Evolutionary conservation across 2,113 vertebrate species (phyloP), one percentile per base, ranked within the genome.

Genomic region (Chaetorhynchus papuensis): DNA sequence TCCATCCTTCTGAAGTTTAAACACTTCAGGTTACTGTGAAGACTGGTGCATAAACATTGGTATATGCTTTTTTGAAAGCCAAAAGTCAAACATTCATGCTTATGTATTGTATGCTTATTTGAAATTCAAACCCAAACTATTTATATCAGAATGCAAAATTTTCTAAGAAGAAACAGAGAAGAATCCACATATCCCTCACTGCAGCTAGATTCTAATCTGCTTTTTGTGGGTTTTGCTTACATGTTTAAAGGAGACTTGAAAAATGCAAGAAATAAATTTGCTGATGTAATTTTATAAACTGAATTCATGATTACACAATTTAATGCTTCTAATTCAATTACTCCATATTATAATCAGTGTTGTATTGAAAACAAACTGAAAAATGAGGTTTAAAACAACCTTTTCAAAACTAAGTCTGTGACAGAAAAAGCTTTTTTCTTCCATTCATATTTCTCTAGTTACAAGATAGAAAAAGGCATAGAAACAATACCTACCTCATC

Each of bases 401-500:
- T 77, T 84, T 90, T 37, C 44, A 92, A 90, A 86, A 56, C 23
- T 23, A 87, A 66, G 54, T 61, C 52, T 83, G 41, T 2, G 10
- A 84, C 27, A 83, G 56, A 10, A 64, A 22, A 91, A 18, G 6
- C 3, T 57, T 72, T 80, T 91, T 84, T 49, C 60, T 86, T 66
- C 35, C 76, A 31, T 86, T 94, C 66, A 50, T 37, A 16, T 66
- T 96, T 94, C 64, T 96, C 41, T 81, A 61, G n/a, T 76, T 90
- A 89, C 53, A 95, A 82, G 70, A 41, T 75, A 83, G 86, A 96
- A 81, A 78, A 88, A 19, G 91, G 93, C 79, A 85, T 83, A 87
- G 82, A 90, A 96, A 97, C 88, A 96, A 94, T 95, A 80, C 85
- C 41, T 56, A 69, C 85, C 63, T 95, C 76, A 81, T 88, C 81